Evolutionary conservation across 2,113 vertebrate genomes (phyloP).

Genomic region (Takifugu flavidus): DNA sequence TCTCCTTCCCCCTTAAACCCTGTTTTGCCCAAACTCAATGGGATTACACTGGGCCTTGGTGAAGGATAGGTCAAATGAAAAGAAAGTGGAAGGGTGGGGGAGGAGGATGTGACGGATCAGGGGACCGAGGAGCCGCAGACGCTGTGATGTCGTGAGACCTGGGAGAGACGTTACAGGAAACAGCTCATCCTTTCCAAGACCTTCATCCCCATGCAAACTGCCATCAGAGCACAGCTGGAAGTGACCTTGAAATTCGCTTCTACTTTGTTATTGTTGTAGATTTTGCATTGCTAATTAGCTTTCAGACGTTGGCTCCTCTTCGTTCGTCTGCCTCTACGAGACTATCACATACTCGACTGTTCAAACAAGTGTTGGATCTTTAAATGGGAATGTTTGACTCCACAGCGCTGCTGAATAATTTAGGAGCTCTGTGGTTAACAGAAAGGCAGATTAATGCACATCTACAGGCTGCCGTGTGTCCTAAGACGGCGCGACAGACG

Average conservation of each 20-base stretch:
- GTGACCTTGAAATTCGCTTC: no score
- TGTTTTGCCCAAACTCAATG: conserved; percentile 54
- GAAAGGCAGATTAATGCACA: conserved; percentile 48
- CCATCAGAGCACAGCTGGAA: not conserved
- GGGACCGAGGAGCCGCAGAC: conserved; percentile 21
- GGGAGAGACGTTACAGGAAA: conserved; percentile 7
- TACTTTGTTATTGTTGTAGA: no score
- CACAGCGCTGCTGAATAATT: conserved; percentile 67
- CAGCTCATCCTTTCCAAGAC: not conserved
- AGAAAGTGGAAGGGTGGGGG: not conserved
- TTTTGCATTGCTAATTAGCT: no score
- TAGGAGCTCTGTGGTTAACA: conserved; percentile 59
- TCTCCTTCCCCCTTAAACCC: conserved; percentile 66
- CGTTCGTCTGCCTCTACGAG: conserved; percentile 50
- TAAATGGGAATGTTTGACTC: conserved; percentile 72
- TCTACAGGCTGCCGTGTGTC: conserved; percentile 41
- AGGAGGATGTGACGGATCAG: conserved; percentile 47
- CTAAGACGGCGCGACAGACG: conserved; percentile 55
- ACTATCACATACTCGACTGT: conserved; percentile 54
- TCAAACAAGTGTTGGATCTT: conserved; percentile 75
- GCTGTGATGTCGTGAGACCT: conserved; percentile 6
- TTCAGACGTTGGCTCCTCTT: not conserved
- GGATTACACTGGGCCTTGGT: conserved; percentile 54
- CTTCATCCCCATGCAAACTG: not conserved
- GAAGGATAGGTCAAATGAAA: conserved; percentile 58